Percentiles rank a stretch among this genome's conserved stretches.
phyloP scores from a whole-genome alignment of 1,140 invertebrate species.

The Lepidurus packardi region DNA sequence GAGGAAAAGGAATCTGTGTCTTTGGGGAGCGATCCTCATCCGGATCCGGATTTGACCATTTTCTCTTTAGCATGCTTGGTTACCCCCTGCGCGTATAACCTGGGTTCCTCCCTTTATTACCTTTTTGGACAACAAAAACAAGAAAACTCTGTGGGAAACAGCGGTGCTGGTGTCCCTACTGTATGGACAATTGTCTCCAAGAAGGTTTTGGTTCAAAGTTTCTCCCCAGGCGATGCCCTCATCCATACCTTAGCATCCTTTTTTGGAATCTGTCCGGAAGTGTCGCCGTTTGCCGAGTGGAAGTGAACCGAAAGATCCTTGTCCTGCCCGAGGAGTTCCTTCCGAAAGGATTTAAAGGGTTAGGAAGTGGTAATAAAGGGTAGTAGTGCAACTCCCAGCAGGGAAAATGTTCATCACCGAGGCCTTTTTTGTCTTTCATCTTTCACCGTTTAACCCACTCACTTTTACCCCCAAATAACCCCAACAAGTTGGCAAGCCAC shows the following conservation, averaged over 20 bases:
- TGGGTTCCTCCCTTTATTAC: conserved; percentile 9
- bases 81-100: neutral
- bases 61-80: neutral
- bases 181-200: neutral
- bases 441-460: neutral
- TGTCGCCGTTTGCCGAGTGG: neutral
- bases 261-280: neutral
- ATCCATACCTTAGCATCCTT: no score
- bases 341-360: neutral
- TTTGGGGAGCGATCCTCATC: neutral
- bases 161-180: neutral
- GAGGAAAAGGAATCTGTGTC: neutral
- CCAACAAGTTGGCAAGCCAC: neutral
- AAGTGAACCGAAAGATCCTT: neutral
- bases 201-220: neutral
- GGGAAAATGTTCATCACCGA: neutral
- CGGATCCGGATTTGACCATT: conserved; percentile 17
- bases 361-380: neutral
- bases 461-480: neutral
- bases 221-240: neutral
- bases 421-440: neutral
- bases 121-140: neutral
- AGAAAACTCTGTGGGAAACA: neutral
- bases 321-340: neutral
- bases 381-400: neutral